A percentile compares a stretch with the other conserved stretches of the same genome.
phyloP scores from a whole-genome alignment of 2,113 vertebrate species.

The Phrynocephalus versicolor region DNA sequence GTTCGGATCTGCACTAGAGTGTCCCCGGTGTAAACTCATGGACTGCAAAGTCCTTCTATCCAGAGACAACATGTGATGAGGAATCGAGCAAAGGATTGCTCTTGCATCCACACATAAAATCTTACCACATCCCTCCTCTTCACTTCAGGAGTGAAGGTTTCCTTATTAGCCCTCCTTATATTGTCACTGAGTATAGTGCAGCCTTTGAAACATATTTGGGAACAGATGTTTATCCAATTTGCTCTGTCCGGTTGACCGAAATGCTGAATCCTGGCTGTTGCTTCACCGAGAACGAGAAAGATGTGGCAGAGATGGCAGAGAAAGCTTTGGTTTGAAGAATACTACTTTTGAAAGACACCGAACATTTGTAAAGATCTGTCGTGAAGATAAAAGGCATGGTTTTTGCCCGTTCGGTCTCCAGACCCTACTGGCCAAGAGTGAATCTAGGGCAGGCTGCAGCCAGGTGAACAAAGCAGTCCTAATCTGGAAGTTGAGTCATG shows the following conservation, averaged over 20 bases:
- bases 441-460: neutral
- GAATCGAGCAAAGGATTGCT: neutral
- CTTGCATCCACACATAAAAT: neutral
- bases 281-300: conserved; percentile 36
- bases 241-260: conserved; percentile 60
- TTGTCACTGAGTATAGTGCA: conserved; percentile 57
- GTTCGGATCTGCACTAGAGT: neutral
- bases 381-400: no score
- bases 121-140: neutral
- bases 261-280: conserved; percentile 67
- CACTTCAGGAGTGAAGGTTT: conserved; percentile 41
- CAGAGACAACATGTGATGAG: no score
- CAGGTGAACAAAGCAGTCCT: neutral
- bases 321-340: neutral
- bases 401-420: neutral
- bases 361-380: neutral
- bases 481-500: no score
- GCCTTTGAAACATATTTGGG: conserved; percentile 62
- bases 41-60: neutral
- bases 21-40: neutral
- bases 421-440: neutral
- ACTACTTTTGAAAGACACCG: neutral
- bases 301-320: neutral
- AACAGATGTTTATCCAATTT: conserved; percentile 73
- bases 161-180: conserved; percentile 56